These are phyloP conservation scores for Himalopsyche anomala DNA, from an alignment of 2,888 invertebrate genomes.

Conservation along the genomic window DNA sequence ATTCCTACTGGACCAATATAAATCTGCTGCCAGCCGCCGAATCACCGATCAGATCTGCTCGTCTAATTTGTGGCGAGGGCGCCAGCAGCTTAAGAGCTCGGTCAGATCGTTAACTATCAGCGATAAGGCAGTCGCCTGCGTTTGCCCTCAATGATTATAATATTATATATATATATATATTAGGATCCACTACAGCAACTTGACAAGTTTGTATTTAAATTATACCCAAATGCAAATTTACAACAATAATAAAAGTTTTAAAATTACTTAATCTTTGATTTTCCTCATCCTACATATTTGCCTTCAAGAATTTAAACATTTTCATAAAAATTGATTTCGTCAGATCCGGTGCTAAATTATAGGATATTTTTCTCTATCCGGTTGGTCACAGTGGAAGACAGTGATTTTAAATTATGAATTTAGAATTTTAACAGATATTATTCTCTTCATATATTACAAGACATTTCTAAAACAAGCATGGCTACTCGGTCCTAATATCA, in stretches of 20 bases:
- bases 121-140: constrained; percentile 51
- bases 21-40: neutral
- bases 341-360: no score
- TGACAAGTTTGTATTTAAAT: constrained; percentile 76
- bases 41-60: neutral
- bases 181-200: constrained; percentile 74
- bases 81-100: neutral
- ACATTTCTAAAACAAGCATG: no score
- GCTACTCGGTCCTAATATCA: no score
- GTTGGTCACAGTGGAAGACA: no score
- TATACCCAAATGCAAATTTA: constrained; percentile 74
- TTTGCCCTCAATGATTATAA: constrained; percentile 55
- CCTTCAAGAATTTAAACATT: no score
- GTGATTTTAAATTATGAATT: no score
- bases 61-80: constrained; percentile 14
- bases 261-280: constrained; percentile 66
- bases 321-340: no score
- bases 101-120: neutral
- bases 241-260: constrained; percentile 76
- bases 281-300: constrained; percentile 11
- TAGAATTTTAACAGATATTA: no score
- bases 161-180: constrained; percentile 54
- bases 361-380: no score
- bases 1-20: no score
- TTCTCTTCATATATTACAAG: no score